Evolutionary conservation across 1,140 invertebrate species (phyloP), one percentile per base, ranked within the genome.

Genomic region (Zaprionus davidi): DNA sequence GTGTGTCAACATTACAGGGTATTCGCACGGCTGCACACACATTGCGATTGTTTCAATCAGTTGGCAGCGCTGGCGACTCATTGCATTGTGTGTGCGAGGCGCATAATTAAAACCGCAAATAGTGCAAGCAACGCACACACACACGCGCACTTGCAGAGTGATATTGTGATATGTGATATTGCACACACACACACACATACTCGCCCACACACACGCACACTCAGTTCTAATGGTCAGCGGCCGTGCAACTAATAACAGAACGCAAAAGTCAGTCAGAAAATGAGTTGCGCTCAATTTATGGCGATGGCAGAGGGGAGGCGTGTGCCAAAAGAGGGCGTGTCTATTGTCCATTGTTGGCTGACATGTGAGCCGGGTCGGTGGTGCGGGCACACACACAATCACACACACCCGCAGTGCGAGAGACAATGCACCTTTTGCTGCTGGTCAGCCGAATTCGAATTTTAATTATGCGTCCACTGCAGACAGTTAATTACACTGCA

Each of bases 101-200:
- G 73, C 68, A 76, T 76, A 76, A 76, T 76, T 76, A 76, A 76
- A 76, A 76, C 73, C 73, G 46, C 73, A 76, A 76, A 71, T 65
- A 76, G 67, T 68, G 65, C 66, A 70, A 63, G 55, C 67, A 69
- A 73, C 4, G n/a, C 22, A 65, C 51, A 51, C 55, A 57, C 38
- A n/a, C 20, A 41, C 9, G 24, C 22, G 38, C 15, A 26, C 15
- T 15, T 2, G 17, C 12, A 58, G 20, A 58, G 9, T 38, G 49
- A 74, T 73, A 74, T 74, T 58, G 9, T 38, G 49, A 74, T 73
- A 74, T 74, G 66, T 70, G 71, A 70, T 70, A 75, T 58, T 12
- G 22, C 65, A 59, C 53, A 34, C 41, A 56, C 17, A 34, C 56
- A 53, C 64, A 66, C 56, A 49, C 22, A 13, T 20, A 20, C 20